Percentiles rank a stretch among this genome's conserved stretches.
These are phyloP conservation scores for Sarcophilus harrisii DNA, from an alignment of 2,797 vertebrate species.

Conservation along the genomic window DNA sequence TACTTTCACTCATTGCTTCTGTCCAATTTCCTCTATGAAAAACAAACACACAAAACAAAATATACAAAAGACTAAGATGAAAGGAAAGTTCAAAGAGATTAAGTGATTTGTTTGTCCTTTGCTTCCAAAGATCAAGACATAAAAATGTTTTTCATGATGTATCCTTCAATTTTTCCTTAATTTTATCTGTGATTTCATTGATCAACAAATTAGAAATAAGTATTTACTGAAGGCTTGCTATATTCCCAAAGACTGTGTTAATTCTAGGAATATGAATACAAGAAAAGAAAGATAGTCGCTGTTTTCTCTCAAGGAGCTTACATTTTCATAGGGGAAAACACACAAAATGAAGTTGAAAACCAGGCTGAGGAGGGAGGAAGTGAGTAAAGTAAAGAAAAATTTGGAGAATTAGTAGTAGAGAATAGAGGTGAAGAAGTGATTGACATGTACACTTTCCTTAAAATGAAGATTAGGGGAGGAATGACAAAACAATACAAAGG, in stretches of 20 bases:
- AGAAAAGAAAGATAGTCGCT: not conserved
- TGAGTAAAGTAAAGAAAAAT: not conserved
- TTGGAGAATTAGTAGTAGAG: not conserved
- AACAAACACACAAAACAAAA: not conserved
- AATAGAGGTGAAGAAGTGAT: not conserved
- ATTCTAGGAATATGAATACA: not conserved
- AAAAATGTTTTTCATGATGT: not conserved
- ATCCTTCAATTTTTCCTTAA: not conserved
- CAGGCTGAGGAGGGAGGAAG: not conserved
- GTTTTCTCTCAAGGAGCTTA: not conserved
- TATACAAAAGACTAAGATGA: not conserved
- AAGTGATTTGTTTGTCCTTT: not conserved
- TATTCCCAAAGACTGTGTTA: not conserved
- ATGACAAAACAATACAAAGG: not conserved
- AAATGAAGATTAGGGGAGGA: not conserved
- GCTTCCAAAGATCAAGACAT: not conserved
- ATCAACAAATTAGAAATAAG: not conserved
- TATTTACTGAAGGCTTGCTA: conserved; percentile 21
- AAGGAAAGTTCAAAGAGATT: not conserved
- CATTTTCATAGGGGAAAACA: not conserved
- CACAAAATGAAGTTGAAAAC: not conserved
- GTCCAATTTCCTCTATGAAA: not conserved
- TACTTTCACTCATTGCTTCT: not conserved
- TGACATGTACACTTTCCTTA: not conserved
- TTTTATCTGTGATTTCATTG: not conserved